Conservation (phyloP, 2,113 vertebrate genomes). For the Dromiciops gliroides region DNA sequence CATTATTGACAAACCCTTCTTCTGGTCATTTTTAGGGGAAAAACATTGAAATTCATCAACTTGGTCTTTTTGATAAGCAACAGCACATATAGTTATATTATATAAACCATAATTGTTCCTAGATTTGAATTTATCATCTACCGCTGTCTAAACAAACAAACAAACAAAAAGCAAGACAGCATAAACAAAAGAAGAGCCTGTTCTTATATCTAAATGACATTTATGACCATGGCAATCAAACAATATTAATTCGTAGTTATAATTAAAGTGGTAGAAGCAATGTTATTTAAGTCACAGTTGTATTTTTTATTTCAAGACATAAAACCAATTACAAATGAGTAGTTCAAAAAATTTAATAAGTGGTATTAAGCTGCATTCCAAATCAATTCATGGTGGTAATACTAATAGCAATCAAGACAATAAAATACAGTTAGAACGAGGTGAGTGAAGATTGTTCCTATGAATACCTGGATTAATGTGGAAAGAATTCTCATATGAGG, state of each 20-base stretch:
- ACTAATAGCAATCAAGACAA: background rate
- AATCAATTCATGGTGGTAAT: background rate
- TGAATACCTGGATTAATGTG: constrained; percentile 4
- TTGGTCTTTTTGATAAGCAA: constrained; percentile 11
- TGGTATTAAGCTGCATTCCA: background rate
- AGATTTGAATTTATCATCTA: constrained; percentile 20
- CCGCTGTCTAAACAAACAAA: background rate
- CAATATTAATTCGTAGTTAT: constrained; percentile 14
- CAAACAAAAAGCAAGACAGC: background rate
- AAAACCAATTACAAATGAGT: constrained; percentile 22
- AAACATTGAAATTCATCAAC: constrained; percentile 53
- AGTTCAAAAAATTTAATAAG: background rate
- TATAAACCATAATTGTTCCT: constrained; percentile 49
- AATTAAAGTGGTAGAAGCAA: constrained; percentile 14
- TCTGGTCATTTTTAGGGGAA: constrained; percentile 52
- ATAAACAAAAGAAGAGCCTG: constrained; percentile 18
- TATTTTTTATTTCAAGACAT: background rate
- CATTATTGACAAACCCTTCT: constrained; percentile 40
- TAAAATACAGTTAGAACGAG: background rate
- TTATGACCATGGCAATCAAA: background rate
- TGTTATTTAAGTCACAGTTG: background rate
- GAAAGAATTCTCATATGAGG: constrained; percentile 7
- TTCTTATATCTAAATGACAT: background rate
- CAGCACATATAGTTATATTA: constrained; percentile 6
- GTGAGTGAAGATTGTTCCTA: background rate